Evolutionary conservation across 1,140 invertebrate genomes (phyloP).

Genomic region (Archivesica marissinica): DNA sequence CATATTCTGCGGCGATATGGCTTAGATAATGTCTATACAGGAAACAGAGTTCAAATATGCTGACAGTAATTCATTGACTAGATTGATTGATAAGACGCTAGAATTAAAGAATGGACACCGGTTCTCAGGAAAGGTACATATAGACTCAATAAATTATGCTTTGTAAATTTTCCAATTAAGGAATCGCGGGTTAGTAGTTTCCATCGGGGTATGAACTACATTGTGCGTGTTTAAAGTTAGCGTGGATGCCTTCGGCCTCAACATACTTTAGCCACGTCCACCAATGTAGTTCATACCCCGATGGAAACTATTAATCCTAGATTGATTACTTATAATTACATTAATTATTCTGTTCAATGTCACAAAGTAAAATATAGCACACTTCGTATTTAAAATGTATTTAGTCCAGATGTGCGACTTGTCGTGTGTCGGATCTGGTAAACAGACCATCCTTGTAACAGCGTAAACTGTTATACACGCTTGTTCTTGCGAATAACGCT

Average conservation of each 20-base stretch:
- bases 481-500: not conserved
- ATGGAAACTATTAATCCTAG: too few relatives aligned
- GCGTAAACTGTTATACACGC: not conserved
- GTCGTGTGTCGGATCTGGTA: too few relatives aligned
- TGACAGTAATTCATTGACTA: not conserved
- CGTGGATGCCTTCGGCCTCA: too few relatives aligned
- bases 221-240: too few relatives aligned
- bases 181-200: not conserved
- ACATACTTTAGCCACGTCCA: too few relatives aligned
- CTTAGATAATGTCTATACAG: slow-evolving; percentile 20
- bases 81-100: not conserved
- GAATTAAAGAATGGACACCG: not conserved
- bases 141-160: not conserved
- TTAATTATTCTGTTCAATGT: too few relatives aligned
- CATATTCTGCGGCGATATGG: not conserved
- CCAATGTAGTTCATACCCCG: too few relatives aligned
- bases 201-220: not conserved
- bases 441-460: too few relatives aligned
- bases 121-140: slow-evolving; percentile 3
- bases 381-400: too few relatives aligned
- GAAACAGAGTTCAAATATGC: not conserved
- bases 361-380: too few relatives aligned
- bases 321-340: too few relatives aligned
- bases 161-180: not conserved
- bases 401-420: too few relatives aligned